A percentile compares a stretch with the other conserved stretches of the same genome.
Conservation (phyloP, 2,113 vertebrate species). For the Trematocara marginatum region DNA sequence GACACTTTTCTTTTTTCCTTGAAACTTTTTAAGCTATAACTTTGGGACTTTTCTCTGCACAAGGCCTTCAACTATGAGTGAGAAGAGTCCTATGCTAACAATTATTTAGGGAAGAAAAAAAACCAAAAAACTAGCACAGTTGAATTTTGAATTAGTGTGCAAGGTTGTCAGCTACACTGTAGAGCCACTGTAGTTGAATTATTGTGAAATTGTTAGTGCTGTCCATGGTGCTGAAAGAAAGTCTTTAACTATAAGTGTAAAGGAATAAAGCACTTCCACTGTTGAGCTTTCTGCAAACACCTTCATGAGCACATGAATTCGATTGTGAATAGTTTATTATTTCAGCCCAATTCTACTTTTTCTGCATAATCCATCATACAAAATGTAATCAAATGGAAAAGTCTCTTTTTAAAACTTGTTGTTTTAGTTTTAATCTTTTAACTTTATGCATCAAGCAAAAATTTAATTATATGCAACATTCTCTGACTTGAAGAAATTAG, state of each 20-base stretch:
- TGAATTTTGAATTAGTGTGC: background rate
- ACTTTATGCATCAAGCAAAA: no score
- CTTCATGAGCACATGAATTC: background rate
- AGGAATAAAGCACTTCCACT: background rate
- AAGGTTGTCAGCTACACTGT: background rate
- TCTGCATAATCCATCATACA: no score
- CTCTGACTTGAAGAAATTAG: no score
- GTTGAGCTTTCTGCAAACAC: background rate
- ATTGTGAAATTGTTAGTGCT: background rate
- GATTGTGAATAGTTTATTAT: background rate
- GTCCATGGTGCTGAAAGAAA: slow-evolving; percentile 42
- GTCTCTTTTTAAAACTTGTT: no score
- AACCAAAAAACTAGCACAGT: background rate
- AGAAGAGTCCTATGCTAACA: background rate
- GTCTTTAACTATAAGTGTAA: background rate
- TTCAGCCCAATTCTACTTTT: background rate
- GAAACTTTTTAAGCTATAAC: background rate
- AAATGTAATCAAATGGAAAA: no score
- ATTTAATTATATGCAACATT: no score
- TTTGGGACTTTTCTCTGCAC: background rate
- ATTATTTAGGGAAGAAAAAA: background rate
- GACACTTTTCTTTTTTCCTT: background rate
- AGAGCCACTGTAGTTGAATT: background rate
- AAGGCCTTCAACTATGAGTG: background rate
- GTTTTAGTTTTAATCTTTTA: no score